These are phyloP conservation scores for Cottus gobio DNA, from an alignment of 2,113 vertebrate species.

Conservation along the genomic window DNA sequence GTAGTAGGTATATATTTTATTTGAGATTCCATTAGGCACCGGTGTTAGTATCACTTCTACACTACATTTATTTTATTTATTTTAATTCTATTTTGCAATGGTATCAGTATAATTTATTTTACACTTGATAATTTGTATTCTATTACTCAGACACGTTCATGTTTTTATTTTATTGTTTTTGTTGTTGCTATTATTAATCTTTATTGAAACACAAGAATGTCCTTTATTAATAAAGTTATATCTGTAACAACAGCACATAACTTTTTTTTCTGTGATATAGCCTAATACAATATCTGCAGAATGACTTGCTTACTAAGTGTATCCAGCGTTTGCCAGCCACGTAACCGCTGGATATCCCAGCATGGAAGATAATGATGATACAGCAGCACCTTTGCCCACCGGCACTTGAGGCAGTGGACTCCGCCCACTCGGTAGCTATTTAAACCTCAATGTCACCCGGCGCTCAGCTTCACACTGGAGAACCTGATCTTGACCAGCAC, in stretches of 20 bases:
- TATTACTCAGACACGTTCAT: background rate
- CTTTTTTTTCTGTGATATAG: background rate
- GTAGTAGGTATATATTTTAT: too few relatives aligned
- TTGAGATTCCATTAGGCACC: background rate
- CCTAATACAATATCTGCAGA: background rate
- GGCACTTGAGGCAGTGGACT: slow-evolving; percentile 32
- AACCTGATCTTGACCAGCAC: slow-evolving; percentile 73
- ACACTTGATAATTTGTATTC: background rate
- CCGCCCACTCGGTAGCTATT: slow-evolving; percentile 78
- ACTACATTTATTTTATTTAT: background rate
- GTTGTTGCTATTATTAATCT: too few relatives aligned
- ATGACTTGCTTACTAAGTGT: background rate
- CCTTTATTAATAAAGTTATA: background rate
- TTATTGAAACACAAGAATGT: too few relatives aligned
- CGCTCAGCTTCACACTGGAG: slow-evolving; percentile 61
- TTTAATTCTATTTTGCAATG: background rate
- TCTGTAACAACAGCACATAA: background rate
- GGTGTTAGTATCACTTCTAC: background rate
- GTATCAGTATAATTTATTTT: background rate
- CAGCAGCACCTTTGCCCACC: slow-evolving; percentile 35
- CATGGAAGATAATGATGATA: background rate
- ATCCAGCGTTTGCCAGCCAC: background rate
- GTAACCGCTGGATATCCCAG: background rate
- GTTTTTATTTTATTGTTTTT: background rate
- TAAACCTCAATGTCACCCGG: slow-evolving; percentile 74